These are phyloP conservation scores for Oikopleura dioica DNA, from an alignment of 23 tunicate species.

Conservation along the genomic window DNA sequence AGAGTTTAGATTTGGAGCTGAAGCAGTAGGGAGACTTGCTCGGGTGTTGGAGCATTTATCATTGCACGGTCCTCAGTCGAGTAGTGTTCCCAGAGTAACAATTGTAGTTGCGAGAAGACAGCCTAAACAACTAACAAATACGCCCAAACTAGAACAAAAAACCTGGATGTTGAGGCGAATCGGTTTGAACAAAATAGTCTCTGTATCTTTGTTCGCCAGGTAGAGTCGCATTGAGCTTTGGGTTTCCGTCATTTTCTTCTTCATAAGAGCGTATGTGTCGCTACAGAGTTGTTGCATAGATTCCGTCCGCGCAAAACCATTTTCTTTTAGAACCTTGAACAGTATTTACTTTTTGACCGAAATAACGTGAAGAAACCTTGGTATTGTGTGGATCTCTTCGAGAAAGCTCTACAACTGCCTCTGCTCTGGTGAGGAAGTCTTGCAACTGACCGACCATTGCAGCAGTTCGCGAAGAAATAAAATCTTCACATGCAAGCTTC, in stretches of 20 bases:
- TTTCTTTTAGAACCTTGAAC: background rate
- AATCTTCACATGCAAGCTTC: constrained; percentile 58
- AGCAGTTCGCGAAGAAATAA: constrained; percentile 39
- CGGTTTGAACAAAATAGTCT: constrained; percentile 74
- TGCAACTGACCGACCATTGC: constrained; percentile 6
- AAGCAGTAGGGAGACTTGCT: constrained; percentile 30
- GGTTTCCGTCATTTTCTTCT: constrained; percentile 21
- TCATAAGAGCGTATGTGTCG: constrained; percentile 36
- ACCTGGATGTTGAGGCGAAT: constrained; percentile 29
- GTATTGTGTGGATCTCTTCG: background rate
- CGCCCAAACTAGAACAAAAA: too few species aligned
- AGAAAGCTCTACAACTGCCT: background rate
- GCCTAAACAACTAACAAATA: too few species aligned
- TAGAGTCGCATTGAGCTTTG: constrained; percentile 32
- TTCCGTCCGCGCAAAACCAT: constrained; percentile 20
- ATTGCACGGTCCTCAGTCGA: constrained; percentile 52
- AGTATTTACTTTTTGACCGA: background rate
- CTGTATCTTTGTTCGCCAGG: constrained; percentile 82
- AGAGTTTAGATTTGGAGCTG: too few species aligned
- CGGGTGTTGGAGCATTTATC: constrained; percentile 49
- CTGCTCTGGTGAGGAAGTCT: constrained; percentile 15
- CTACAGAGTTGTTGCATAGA: constrained; percentile 29
- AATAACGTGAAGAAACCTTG: background rate
- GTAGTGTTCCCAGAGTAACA: constrained; percentile 18
- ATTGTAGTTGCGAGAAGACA: background rate